Evolutionary conservation across 1,140 invertebrate species (phyloP), one percentile per base, ranked within the genome.

Genomic region (Idris sp.): DNA sequence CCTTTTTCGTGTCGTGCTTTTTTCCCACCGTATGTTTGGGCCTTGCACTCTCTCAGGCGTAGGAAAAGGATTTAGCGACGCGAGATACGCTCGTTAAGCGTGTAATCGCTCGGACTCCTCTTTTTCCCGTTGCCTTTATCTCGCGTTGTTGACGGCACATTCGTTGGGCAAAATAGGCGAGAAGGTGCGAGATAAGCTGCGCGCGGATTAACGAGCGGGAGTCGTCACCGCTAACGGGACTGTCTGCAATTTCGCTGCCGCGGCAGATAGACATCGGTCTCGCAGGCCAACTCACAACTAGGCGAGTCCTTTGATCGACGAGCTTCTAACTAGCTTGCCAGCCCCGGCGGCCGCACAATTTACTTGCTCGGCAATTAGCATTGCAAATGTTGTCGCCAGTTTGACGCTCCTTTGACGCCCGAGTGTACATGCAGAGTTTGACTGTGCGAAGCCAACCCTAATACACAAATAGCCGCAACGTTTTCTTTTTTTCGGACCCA

Each of bases 121-220:
- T 49, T 49, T 22, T 40, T 31, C 65, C 38, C 36, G 43, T 64
- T 19, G 28, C 28, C 30, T 62, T 58, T 58, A 54, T 62, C 40
- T 61, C 61, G 46, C 35, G n/a, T n/a, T n/a, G 41, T 22, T 30
- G 19, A 1, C 40, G 33, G 59, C 48, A 44, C 59, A 44, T 64
- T 72, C 53, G 68, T n/a, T 68, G 65, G 54, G 61, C 16, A 58
- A 69, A 71, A 72, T 49, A 49, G 53, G 64, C 53, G 53, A 68
- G 53, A 72, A 61, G 15, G 61, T 31, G 67, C 41, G 43, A 56
- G 69, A 68, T 69, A 67, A 71, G 58, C 7, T 59, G 51, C n/a
- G 36, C 58, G 48, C 64, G 64, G 74, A 78, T 78, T 76, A 78
- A 78, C 76, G 68, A 75, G 72, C 64, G 40, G 48, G 48, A 67